These are phyloP conservation scores for Sceloporus tristichus DNA, from an alignment of 2,113 vertebrate species.

Conservation along the genomic window DNA sequence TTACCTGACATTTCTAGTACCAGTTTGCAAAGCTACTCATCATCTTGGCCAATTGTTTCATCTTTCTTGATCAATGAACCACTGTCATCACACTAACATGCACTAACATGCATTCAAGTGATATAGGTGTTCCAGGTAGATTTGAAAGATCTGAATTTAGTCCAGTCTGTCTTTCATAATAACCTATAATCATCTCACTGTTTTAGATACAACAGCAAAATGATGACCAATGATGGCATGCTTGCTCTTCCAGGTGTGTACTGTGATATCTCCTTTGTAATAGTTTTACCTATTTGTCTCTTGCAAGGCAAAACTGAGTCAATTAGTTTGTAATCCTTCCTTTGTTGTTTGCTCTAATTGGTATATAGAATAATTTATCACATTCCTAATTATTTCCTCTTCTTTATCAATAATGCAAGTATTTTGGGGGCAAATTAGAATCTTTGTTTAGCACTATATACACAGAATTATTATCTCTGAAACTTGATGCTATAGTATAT, in stretches of 20 bases:
- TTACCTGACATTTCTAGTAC: not conserved
- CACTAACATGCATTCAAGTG: not conserved
- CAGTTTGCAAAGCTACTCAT: not conserved
- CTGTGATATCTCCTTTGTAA: not conserved
- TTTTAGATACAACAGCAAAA: not conserved
- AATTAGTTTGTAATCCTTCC: too few relatives aligned
- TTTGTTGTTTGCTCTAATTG: too few relatives aligned
- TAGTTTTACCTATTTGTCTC: not conserved
- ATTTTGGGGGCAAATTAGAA: too few relatives aligned
- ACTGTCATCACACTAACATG: not conserved
- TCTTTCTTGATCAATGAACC: not conserved
- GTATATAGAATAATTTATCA: too few relatives aligned
- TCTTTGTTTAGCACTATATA: too few relatives aligned
- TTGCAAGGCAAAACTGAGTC: not conserved
- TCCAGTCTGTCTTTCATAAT: not conserved
- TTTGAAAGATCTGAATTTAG: not conserved
- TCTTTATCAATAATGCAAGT: too few relatives aligned
- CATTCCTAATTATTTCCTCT: too few relatives aligned
- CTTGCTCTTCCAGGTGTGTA: not conserved
- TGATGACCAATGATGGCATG: not conserved
- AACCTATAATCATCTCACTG: not conserved
- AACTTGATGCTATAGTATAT: too few relatives aligned
- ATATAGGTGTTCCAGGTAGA: not conserved
- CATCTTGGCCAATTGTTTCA: not conserved
- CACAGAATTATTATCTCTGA: too few relatives aligned